Evolutionary conservation across 1,140 invertebrate genomes (phyloP), one percentile per base, ranked within the genome.

Genomic region (Theocolax elegans): DNA sequence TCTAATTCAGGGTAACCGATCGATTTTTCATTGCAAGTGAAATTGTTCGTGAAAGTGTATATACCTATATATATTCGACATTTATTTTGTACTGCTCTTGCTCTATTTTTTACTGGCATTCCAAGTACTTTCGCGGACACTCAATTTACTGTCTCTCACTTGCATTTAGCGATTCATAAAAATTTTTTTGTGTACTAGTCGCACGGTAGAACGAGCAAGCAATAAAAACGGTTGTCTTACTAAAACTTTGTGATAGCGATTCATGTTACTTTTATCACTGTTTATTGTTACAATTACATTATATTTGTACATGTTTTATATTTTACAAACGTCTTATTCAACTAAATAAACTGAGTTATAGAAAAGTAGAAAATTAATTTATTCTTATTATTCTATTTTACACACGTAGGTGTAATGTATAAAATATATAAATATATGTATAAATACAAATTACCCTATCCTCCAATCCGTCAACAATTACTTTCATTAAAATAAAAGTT

Each of bases 1-100:
- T n/a, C n/a, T n/a, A n/a, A n/a, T n/a, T n/a, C n/a, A n/a, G n/a
- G n/a, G n/a, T n/a, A n/a, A n/a, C n/a, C n/a, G 51, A 65, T 42
- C 0, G n/a, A 66, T 66, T 56, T 66, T 56, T 66, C n/a, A 19
- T 40, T 7, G 8, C 3, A 21, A 35, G 64, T 56, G 64, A 56
- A 66, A 66, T 66, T 66, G 3, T 27, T 66, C 27, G 64, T 56
- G 64, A 66, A 66, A 66, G 64, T 56, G n/a, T 31, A 54, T 54
- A 35, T 6, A 56, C 15, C 23, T 44, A 60, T 44, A 44, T 42
- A 29, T 27, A 63, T 13, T 1, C 17, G 13, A 56, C 40, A 19
- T 44, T 46, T 35, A 46, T 51, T 65, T 42, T 40, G 31, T 51
- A 13, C 9, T 13, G 15, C 23, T 38, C 21, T 27, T 65, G 29